These are phyloP conservation scores for Castor canadensis DNA, from an alignment of 2,113 vertebrate genomes.

Conservation along the genomic window DNA sequence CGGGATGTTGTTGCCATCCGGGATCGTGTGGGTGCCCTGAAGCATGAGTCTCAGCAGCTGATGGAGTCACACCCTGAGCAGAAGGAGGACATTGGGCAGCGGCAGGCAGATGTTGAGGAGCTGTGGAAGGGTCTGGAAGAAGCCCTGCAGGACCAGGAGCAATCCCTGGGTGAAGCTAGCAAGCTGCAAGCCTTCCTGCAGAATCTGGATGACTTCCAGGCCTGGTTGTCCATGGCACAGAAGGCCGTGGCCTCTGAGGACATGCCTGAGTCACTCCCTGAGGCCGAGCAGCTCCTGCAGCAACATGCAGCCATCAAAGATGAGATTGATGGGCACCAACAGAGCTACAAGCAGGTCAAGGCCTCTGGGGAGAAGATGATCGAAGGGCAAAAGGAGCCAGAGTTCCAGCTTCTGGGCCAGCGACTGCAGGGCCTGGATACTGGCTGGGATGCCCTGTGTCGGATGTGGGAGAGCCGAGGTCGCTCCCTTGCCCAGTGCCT, in stretches of 20 bases:
- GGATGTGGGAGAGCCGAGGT: constrained; percentile 93
- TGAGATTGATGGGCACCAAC: constrained; percentile 87
- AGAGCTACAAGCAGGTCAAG: constrained; percentile 85
- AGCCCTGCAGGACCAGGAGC: constrained; percentile 88
- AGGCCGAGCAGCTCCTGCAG: constrained; percentile 91
- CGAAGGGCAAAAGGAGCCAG: constrained; percentile 89
- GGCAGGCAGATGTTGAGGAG: constrained; percentile 75
- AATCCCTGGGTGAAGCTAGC: constrained; percentile 93
- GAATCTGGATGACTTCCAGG: constrained; percentile 95
- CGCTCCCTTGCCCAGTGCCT: constrained; percentile 89
- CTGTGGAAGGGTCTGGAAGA: constrained; percentile 90
- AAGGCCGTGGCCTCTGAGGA: constrained; percentile 93
- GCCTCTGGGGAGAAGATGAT: constrained; percentile 87
- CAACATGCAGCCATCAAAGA: constrained; percentile 86
- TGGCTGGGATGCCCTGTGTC: constrained; percentile 91
- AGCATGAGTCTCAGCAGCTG: constrained; percentile 87
- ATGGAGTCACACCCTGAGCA: constrained; percentile 88
- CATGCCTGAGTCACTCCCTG: constrained; percentile 87
- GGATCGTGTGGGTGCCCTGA: constrained; percentile 86
- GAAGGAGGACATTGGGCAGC: constrained; percentile 84
- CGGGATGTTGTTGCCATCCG: constrained; percentile 91
- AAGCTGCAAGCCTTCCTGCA: constrained; percentile 96
- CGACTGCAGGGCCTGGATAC: constrained; percentile 89
- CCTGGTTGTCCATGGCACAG: constrained; percentile 94
- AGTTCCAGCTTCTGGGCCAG: constrained; percentile 93